Percentiles rank a stretch among this genome's conserved stretches.
Evolutionary conservation across 2,797 vertebrate genomes (phyloP).

Genomic region (Distichodus sexfasciatus): DNA sequence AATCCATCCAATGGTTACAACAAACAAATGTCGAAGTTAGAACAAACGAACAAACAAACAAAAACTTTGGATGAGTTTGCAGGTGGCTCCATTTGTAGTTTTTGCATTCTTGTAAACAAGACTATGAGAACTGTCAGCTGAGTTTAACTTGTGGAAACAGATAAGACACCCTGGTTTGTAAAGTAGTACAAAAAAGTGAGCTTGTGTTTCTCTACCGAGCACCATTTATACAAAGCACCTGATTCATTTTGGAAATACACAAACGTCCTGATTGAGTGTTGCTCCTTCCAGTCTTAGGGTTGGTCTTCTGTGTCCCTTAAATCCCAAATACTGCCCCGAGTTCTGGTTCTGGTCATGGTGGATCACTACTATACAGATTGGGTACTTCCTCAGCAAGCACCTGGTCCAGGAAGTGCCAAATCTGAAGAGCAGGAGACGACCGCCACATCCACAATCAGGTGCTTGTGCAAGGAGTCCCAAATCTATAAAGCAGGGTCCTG

Average conservation of each 20-base stretch:
- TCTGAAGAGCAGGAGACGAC: no score
- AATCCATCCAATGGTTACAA: no score
- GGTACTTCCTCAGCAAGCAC: no score
- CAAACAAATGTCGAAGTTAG: no score
- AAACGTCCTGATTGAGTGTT: not conserved
- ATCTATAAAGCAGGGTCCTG: no score
- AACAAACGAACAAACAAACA: not conserved
- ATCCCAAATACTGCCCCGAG: conserved; percentile 33
- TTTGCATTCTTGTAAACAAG: conserved; percentile 6
- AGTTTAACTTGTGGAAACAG: not conserved
- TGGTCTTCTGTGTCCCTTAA: conserved; percentile 7
- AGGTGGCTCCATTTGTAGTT: not conserved
- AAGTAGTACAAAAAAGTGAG: not conserved
- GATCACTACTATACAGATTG: no score
- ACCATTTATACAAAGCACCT: conserved; percentile 4
- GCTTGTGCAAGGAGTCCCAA: no score
- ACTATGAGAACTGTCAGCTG: conserved; percentile 6
- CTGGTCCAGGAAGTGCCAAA: no score
- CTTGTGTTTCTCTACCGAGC: not conserved
- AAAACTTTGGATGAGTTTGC: not conserved
- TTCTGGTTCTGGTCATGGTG: no score
- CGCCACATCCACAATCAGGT: no score
- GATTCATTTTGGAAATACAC: not conserved
- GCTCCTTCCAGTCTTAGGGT: not conserved
- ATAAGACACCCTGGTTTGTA: conserved; percentile 12